These are phyloP conservation scores for Aphodius sticticus DNA, from an alignment of 2,888 invertebrate genomes.

Conservation along the genomic window DNA sequence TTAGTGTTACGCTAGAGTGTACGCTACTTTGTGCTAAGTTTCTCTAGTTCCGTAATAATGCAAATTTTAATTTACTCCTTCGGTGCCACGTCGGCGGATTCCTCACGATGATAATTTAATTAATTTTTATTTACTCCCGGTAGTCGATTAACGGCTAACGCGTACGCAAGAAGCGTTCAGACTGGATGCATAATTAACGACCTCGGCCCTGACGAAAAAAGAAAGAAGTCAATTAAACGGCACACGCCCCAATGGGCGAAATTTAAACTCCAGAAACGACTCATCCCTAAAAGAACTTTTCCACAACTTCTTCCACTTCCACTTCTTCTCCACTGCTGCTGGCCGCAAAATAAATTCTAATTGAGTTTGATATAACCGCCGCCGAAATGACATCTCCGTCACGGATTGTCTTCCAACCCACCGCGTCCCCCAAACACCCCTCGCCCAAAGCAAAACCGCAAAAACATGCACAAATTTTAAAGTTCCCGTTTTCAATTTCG, in stretches of 20 bases:
- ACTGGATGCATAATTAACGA: conserved; percentile 18
- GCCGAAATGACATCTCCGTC: background rate
- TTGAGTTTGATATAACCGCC: conserved; percentile 18
- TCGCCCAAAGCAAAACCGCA: conserved; percentile 1
- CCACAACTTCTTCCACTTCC: conserved; percentile 6
- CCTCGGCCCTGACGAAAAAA: conserved; percentile 7
- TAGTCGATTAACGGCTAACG: background rate
- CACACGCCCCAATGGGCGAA: conserved; percentile 8
- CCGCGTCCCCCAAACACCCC: too few species aligned
- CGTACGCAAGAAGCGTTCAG: conserved; percentile 21
- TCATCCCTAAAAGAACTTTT: conserved; percentile 6
- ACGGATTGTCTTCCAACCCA: conserved; percentile 7
- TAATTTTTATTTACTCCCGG: background rate
- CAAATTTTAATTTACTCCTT: background rate
- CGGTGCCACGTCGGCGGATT: background rate
- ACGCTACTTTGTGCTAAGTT: too few species aligned
- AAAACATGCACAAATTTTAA: conserved; percentile 22
- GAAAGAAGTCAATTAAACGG: conserved; percentile 23
- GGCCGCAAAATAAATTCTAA: conserved; percentile 19
- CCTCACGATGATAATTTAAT: background rate
- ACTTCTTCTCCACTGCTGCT: background rate
- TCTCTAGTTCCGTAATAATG: too few species aligned
- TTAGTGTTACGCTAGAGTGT: too few species aligned
- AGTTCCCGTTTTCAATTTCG: conserved; percentile 26
- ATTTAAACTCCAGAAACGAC: conserved; percentile 14